These are phyloP conservation scores for Cynocephalus volans DNA, from an alignment of 2,113 vertebrate genomes.

Conservation along the genomic window DNA sequence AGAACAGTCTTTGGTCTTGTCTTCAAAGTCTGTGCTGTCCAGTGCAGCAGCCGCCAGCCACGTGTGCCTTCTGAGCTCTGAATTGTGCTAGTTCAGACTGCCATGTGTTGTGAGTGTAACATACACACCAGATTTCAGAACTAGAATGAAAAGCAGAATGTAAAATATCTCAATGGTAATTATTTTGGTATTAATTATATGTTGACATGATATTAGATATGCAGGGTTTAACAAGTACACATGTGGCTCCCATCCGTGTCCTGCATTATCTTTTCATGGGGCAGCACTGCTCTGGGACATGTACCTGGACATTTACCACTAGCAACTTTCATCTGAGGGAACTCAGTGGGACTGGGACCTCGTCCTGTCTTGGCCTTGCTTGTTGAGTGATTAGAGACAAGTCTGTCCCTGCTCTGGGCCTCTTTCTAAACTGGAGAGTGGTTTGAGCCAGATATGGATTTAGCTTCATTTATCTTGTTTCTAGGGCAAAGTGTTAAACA, in stretches of 20 bases:
- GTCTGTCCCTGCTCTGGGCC: neutral
- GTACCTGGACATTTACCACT: fast-evolving
- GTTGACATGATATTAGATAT: neutral
- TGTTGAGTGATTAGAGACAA: neutral
- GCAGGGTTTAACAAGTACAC: neutral
- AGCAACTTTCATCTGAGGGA: neutral
- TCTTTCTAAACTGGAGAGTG: neutral
- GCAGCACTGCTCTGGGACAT: fast-evolving
- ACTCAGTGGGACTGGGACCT: neutral
- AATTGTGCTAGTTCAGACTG: fast-evolving
- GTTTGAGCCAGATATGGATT: neutral
- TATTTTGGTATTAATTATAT: too few relatives aligned
- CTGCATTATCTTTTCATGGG: too few relatives aligned
- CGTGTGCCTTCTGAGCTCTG: neutral
- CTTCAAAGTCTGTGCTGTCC: fast-evolving
- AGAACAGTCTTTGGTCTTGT: neutral
- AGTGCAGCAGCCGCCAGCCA: fast-evolving
- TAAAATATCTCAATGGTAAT: neutral
- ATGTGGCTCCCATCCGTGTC: neutral
- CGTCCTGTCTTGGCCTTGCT: neutral
- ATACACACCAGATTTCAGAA: neutral
- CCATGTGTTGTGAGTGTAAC: neutral
- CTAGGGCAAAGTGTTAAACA: neutral
- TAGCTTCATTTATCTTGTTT: neutral
- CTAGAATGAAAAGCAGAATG: neutral